Evolutionary conservation across 2,888 invertebrate genomes (phyloP).

Genomic region (Mythimna lalbum): DNA sequence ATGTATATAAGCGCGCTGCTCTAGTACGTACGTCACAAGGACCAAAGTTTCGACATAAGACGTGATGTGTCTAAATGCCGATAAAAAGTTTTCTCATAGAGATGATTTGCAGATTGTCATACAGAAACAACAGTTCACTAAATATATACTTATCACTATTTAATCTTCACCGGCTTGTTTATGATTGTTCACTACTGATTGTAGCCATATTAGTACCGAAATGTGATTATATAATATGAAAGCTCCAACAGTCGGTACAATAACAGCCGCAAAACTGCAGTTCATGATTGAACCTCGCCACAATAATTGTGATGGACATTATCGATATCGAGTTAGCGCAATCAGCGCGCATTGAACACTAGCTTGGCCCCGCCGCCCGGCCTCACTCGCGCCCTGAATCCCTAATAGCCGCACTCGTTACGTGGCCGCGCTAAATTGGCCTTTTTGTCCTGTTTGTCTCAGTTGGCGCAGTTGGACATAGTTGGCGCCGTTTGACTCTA

Average conservation of each 20-base stretch:
- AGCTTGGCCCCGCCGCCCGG: conserved; percentile 5
- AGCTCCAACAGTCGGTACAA: neutral
- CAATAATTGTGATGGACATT: conserved; percentile 61
- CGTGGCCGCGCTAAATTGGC: conserved; percentile 49
- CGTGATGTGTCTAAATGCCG: no score
- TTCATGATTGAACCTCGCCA: conserved; percentile 14
- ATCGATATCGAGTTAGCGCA: conserved; percentile 61
- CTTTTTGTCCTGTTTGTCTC: conserved; percentile 58
- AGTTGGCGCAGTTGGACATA: conserved; percentile 35
- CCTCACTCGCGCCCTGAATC: conserved; percentile 51
- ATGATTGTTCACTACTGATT: no score
- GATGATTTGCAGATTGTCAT: no score
- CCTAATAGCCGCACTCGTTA: conserved; percentile 58
- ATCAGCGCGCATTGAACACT: conserved; percentile 58
- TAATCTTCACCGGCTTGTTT: no score
- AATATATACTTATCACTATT: no score
- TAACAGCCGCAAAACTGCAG: neutral
- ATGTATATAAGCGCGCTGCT: no score
- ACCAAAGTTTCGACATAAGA: no score
- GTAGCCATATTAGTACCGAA: no score
- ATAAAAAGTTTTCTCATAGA: no score
- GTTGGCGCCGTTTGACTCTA: conserved; percentile 36
- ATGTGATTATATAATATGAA: neutral
- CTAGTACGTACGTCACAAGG: no score
- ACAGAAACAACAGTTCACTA: no score